A percentile compares a stretch with the other conserved stretches of the same genome.
These are phyloP conservation scores for Dromaius novaehollandiae DNA, from an alignment of 2,113 vertebrate genomes.

Conservation along the genomic window DNA sequence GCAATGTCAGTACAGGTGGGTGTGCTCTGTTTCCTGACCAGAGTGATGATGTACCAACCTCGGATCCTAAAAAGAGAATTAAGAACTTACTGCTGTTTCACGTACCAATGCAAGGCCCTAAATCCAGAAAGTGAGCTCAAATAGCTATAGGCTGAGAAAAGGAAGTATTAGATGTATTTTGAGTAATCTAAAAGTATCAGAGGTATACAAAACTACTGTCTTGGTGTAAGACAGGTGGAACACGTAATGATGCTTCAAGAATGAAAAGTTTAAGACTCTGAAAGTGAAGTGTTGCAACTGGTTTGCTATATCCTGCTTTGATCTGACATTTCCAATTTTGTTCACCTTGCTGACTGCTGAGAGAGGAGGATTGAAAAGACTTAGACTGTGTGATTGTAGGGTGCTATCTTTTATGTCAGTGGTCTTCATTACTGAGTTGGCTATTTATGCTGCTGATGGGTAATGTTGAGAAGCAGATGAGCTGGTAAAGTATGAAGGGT, in stretches of 20 bases:
- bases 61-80: neutral
- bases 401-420: conserved; percentile 42
- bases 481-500: conserved; percentile 57
- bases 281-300: neutral
- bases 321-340: neutral
- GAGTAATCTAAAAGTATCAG: neutral
- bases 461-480: conserved; percentile 62
- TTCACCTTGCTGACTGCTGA: neutral
- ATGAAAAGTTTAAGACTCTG: neutral
- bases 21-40: neutral
- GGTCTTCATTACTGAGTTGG: conserved; percentile 44
- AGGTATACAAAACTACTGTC: neutral
- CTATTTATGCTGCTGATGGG: conserved; percentile 50
- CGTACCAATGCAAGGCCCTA: neutral
- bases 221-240: neutral
- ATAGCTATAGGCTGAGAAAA: neutral
- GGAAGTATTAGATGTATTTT: neutral
- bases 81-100: neutral
- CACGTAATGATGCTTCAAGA: neutral
- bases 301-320: neutral
- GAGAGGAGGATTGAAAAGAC: neutral
- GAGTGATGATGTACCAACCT: neutral
- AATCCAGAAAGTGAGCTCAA: neutral
- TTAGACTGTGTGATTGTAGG: neutral
- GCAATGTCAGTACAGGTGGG: neutral